These are phyloP conservation scores for Baryphthengus martii DNA, from an alignment of 2,113 vertebrate species.

Conservation along the genomic window DNA sequence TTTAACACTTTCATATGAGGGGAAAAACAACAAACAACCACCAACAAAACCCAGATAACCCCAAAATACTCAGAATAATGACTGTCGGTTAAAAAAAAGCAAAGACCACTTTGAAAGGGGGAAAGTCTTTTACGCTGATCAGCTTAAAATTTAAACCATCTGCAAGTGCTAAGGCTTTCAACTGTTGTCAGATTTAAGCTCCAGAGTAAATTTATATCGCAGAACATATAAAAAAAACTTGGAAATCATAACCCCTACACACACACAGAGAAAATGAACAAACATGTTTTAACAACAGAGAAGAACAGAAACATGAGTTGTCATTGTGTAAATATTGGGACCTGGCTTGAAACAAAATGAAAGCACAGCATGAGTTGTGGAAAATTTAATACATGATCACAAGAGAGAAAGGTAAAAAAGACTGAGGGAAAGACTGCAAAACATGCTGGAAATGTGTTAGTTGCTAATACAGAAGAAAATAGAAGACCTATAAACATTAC, in stretches of 20 bases:
- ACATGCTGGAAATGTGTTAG: background rate
- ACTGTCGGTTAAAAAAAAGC: background rate
- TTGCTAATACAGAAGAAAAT: background rate
- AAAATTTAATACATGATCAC: background rate
- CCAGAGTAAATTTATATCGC: background rate
- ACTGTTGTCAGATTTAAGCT: background rate
- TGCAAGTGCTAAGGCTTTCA: background rate
- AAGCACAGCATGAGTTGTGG: background rate
- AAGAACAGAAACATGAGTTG: background rate
- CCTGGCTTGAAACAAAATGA: background rate
- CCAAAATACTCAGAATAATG: background rate
- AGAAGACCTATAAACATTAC: background rate
- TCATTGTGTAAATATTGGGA: background rate
- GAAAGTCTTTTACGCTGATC: background rate
- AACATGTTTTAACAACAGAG: background rate
- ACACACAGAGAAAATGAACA: background rate
- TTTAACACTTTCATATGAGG: background rate
- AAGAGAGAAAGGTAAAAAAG: background rate
- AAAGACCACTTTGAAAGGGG: background rate
- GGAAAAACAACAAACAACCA: background rate
- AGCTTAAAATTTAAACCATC: background rate
- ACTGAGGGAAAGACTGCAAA: background rate
- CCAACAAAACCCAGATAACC: background rate
- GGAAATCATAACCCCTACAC: background rate
- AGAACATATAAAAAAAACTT: background rate